Percentiles rank a stretch among this genome's conserved stretches.
phyloP scores from a whole-genome alignment of 2,797 vertebrate species.

The Lindbergichthys nudifrons region DNA sequence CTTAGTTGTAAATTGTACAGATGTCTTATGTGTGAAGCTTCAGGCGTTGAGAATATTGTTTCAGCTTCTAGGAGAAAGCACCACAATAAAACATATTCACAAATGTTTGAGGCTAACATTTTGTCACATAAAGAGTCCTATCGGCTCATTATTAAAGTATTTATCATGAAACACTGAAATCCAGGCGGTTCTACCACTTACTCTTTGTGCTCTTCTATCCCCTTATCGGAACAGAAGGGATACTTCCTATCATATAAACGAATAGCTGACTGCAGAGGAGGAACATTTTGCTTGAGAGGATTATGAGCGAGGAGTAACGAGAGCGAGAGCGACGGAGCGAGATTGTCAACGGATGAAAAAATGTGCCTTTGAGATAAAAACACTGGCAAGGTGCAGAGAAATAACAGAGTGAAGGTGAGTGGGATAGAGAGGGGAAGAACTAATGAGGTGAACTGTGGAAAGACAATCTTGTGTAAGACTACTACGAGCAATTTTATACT shows the following conservation, averaged over 20 bases:
- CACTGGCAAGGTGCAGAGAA: not conserved
- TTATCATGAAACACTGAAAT: not conserved
- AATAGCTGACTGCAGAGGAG: constrained; percentile 18
- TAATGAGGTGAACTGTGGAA: constrained; percentile 36
- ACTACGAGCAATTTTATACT: constrained; percentile 21
- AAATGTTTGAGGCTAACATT: not conserved
- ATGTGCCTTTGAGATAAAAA: constrained; percentile 2
- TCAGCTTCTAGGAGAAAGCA: not conserved
- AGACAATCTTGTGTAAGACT: constrained; percentile 25
- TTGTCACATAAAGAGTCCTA: not conserved
- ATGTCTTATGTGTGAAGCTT: too few relatives aligned
- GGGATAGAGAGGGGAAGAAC: constrained; percentile 3
- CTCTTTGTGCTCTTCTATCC: not conserved
- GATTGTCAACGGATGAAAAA: constrained; percentile 7
- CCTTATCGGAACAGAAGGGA: constrained; percentile 1
- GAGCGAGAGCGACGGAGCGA: too few relatives aligned
- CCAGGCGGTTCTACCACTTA: not conserved
- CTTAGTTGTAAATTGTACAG: too few relatives aligned
- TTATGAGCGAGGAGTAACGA: not conserved
- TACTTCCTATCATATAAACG: constrained; percentile 15
- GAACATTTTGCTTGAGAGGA: not conserved
- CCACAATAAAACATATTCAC: not conserved
- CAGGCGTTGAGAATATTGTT: not conserved
- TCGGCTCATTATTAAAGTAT: not conserved
- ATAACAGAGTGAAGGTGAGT: constrained; percentile 22